phyloP scores from a whole-genome alignment of 2,797 vertebrate species.

The Sebastes taczanowskii region DNA sequence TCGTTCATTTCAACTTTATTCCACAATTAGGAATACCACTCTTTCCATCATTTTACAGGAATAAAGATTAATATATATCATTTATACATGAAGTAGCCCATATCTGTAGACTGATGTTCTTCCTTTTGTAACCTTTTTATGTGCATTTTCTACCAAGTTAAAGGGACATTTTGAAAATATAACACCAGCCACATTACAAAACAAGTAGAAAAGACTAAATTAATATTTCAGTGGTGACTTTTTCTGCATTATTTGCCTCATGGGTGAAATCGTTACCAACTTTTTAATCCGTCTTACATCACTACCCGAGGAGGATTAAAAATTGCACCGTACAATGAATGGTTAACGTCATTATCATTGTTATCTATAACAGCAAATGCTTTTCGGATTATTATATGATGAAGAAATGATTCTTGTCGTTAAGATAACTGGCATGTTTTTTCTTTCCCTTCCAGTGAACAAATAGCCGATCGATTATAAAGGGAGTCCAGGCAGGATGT shows the following conservation, averaged over 20 bases:
- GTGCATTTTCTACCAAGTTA: rapidly evolving
- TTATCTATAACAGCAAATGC: not conserved
- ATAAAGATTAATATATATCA: too few relatives aligned
- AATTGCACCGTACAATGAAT: not conserved
- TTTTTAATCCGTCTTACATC: not conserved
- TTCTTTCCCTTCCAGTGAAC: not conserved
- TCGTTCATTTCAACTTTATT: too few relatives aligned
- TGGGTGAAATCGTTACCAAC: not conserved
- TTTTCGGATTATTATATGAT: not conserved
- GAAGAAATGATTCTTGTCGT: not conserved
- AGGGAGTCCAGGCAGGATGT: conserved; percentile 31
- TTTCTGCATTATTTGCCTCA: not conserved
- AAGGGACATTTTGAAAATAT: not conserved
- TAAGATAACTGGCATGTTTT: not conserved
- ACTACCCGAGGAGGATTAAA: not conserved
- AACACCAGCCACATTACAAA: not conserved
- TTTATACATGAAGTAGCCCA: too few relatives aligned
- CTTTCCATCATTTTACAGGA: too few relatives aligned
- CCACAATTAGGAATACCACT: too few relatives aligned
- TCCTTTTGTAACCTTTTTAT: not conserved
- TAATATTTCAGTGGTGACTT: not conserved
- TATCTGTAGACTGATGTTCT: not conserved
- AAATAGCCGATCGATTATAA: conserved; percentile 23
- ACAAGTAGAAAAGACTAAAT: not conserved
- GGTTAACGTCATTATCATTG: not conserved